Evolutionary conservation across 2,888 invertebrate species (phyloP), one percentile per base, ranked within the genome.

Genomic region (Pachymerium ferrugineum): DNA sequence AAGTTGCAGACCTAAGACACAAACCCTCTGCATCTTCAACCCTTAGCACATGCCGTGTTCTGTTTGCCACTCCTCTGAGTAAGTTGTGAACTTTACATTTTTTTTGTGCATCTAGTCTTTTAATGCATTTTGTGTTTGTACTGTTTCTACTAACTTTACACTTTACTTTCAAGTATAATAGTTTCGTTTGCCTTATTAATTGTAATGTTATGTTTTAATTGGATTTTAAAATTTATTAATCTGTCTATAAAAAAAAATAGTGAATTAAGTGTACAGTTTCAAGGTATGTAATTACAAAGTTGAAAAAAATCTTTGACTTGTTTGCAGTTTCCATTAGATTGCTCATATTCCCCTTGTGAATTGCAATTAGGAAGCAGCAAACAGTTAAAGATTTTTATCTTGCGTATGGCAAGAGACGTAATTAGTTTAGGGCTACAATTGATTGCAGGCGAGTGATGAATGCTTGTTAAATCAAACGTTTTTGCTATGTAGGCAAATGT

Each of bases 31-130:
- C 47, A 47, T 47, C 47, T 47, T 47, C 47, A 47, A 38, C 38
- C n/a, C 38, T 12, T 47, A 47, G 47, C 47, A 47, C 47, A 47
- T 47, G 47, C 47, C 47, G 47, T 47, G 47, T 47, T 47, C 47
- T 1, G 47, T 47, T 47, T 47, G 47, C 22, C 47, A 47, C 19
- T 14, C 22, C 22, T 16, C n/a, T 47, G 47, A 22, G 47, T 47
- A 47, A 47, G 47, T 47, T 47, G 3, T 2, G n/a, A 6, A 8
- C 22, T 47, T 16, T 16, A 47, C 8, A 47, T 47, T 47, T 47
- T 16, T 2, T 47, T 8, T n/a, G n/a, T n/a, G n/a, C n/a, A n/a
- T n/a, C n/a, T n/a, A n/a, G n/a, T n/a, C n/a, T n/a, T n/a, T n/a
- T n/a, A n/a, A n/a, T n/a, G n/a, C n/a, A n/a, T n/a, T n/a, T n/a